A percentile compares a stretch with the other conserved stretches of the same genome.
Conservation (phyloP, 2,888 invertebrate genomes). For the Gastrophysa polygoni region DNA sequence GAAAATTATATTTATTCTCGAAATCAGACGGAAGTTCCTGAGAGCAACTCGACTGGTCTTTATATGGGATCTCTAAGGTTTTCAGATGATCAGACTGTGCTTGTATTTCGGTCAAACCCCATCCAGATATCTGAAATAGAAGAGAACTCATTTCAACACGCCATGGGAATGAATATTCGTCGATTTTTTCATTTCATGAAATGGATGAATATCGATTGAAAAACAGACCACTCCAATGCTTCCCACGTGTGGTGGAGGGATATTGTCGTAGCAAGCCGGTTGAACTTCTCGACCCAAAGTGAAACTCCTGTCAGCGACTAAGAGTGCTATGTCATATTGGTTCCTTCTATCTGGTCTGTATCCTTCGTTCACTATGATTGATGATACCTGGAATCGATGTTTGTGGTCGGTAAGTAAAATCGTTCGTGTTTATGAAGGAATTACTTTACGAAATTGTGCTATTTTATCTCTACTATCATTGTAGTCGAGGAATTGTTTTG, state of each 20-base stretch:
- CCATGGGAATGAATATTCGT: too few species aligned
- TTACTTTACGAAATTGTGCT: constrained; percentile 29
- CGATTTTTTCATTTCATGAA: too few species aligned
- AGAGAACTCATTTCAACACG: too few species aligned
- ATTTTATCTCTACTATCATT: constrained; percentile 24
- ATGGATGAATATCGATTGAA: too few species aligned
- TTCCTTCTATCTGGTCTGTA: constrained; percentile 29
- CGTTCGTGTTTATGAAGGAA: not conserved
- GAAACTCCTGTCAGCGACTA: constrained; percentile 23
- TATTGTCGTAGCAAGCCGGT: constrained; percentile 29
- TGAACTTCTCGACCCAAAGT: constrained; percentile 26
- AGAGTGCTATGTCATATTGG: constrained; percentile 29
- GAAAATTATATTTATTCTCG: constrained; percentile 27
- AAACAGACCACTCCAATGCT: constrained; percentile 29
- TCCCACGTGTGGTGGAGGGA: constrained; percentile 19
- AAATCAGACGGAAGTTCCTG: constrained; percentile 29
- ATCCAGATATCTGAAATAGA: constrained; percentile 30
- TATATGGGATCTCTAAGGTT: constrained; percentile 29
- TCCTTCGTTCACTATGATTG: constrained; percentile 18
- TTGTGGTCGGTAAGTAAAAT: too few species aligned
- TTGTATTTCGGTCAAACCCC: constrained; percentile 27
- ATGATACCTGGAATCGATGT: constrained; percentile 21
- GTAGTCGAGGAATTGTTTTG: constrained; percentile 30
- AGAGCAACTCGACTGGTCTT: constrained; percentile 27
- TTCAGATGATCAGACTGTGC: constrained; percentile 25